These are phyloP conservation scores for Meandrina meandrites DNA, from an alignment of 92 coral and sea anemone genomes.

Conservation along the genomic window DNA sequence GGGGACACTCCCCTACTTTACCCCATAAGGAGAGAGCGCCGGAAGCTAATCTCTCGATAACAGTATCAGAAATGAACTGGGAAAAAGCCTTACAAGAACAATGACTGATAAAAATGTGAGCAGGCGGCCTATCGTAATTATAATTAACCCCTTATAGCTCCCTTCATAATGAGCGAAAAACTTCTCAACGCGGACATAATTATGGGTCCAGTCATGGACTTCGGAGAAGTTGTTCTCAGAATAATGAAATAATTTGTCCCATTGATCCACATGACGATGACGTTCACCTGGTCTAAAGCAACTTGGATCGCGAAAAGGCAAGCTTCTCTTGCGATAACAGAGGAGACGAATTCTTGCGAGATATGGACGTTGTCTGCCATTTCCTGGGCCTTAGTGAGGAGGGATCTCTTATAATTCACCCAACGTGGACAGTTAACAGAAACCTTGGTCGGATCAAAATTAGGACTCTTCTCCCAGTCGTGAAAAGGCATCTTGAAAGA, in stretches of 20 bases:
- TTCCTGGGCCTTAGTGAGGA: conserved; percentile 29
- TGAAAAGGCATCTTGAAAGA: conserved; percentile 15
- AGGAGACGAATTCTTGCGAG: conserved; percentile 2
- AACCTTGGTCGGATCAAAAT: conserved; percentile 28
- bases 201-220: conserved; percentile 24
- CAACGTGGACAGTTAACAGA: conserved; percentile 27
- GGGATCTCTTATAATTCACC: conserved; percentile 23
- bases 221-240: conserved; percentile 17
- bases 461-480: conserved; percentile 45
- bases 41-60: conserved; percentile 33
- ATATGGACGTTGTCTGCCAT: conserved; percentile 39
- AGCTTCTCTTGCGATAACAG: conserved; percentile 25
- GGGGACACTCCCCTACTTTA: conserved; percentile 37
- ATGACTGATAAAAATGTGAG: conserved; percentile 15
- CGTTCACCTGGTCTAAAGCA: conserved; percentile 42
- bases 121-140: conserved; percentile 18
- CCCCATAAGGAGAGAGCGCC: conserved; percentile 44
- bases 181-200: conserved; percentile 10
- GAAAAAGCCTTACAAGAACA: conserved; percentile 35
- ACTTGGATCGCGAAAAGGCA: conserved; percentile 45
- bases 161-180: conserved; percentile 22
- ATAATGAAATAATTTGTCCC: conserved; percentile 20
- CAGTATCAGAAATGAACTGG: conserved; percentile 42
- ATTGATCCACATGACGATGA: conserved; percentile 36
- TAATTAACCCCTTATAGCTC: conserved; percentile 27